Evolutionary conservation across 2,888 invertebrate species (phyloP), one percentile per base, ranked within the genome.

Genomic region (Nineta flava): DNA sequence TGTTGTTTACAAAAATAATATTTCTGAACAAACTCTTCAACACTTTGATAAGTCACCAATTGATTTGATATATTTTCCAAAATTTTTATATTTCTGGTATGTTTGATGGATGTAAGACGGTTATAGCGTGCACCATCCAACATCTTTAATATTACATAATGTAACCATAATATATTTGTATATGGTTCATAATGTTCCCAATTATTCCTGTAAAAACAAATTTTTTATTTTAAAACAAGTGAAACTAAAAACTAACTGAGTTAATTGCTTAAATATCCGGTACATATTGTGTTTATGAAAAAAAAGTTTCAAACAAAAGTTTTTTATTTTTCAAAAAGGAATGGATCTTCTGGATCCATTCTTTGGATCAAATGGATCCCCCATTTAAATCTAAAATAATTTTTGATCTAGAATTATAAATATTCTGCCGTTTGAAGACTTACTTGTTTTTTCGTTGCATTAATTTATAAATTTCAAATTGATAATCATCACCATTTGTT

Each of bases 391-490:
- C n/a, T n/a, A n/a, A n/a, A n/a, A n/a, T n/a, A n/a, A n/a, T n/a
- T n/a, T n/a, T n/a, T n/a, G n/a, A n/a, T n/a, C n/a, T n/a, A n/a
- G n/a, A n/a, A n/a, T n/a, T n/a, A n/a, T n/a, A n/a, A n/a, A n/a
- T n/a, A n/a, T n/a, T n/a, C n/a, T n/a, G n/a, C n/a, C n/a, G n/a
- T n/a, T n/a, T n/a, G n/a, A n/a, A 6, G 7, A 65, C 77, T 72
- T 62, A 93, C 93, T 76, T 71, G 57, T 87, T 77, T 62, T 76
- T 76, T 51, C 80, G 73, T 57, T 79, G 75, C 95, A 96, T 96
- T 63, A 83, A 75, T 56, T 93, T 75, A 67, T 97, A 97, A 50
- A 97, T 81, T 56, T 94, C 87, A 70, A 92, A 96, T 72, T 97
- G 96, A 65, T 91, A 91, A 67, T 95, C 94, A 10, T 93, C 93